Evolutionary conservation across 2,797 vertebrate species (phyloP), one percentile per base, ranked within the genome.

Genomic region (Mormyrops attenuatus): DNA sequence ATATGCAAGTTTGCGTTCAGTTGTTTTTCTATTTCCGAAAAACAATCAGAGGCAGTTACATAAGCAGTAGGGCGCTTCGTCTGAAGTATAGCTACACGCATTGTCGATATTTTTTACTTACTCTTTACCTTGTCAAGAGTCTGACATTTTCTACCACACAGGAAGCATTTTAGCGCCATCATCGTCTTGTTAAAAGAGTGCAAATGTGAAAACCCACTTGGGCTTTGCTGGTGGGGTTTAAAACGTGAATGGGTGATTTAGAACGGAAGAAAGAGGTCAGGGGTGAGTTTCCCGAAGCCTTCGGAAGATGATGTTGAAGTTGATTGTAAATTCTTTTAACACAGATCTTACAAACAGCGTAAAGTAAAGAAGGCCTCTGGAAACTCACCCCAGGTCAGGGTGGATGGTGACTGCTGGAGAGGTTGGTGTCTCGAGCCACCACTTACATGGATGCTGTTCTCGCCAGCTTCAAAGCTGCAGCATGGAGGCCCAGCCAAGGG

Each of bases 401-500:
- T 89, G 52, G 55, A 11, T 38, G 53, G 85, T 20, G 30, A 4
- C 26, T 41, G 7, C 52, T 15, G 22, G 34, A 38, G 30, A 41
- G 13, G 30, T 5, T 20, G 30, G 41, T 47, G 41, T 82, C 60
- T 90, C 86, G 8, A 82, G 49, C 63, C 85, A 90, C 91, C 90
- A 91, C 94, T 93, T 90, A 92, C 93, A 92, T 91, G 91, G 88
- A 93, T 88, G 89, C 89, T 88, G 91, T 92, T 85, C 82, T 86
- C 22, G 20, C 88, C 57, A 88, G 90, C 82, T 93, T 89, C 92
- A 91, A 91, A 91, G 90, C 90, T 89, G 30, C 53, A 88, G 91
- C 93, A 92, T 90, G 88, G 89, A 90, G 88, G 90, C 91, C 89
- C 3, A 92, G 94, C 93, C 91, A 91, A 93, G 92, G 95, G 93